Conservation (phyloP, 1,140 invertebrate species). For the Cheumatopsyche charites region DNA sequence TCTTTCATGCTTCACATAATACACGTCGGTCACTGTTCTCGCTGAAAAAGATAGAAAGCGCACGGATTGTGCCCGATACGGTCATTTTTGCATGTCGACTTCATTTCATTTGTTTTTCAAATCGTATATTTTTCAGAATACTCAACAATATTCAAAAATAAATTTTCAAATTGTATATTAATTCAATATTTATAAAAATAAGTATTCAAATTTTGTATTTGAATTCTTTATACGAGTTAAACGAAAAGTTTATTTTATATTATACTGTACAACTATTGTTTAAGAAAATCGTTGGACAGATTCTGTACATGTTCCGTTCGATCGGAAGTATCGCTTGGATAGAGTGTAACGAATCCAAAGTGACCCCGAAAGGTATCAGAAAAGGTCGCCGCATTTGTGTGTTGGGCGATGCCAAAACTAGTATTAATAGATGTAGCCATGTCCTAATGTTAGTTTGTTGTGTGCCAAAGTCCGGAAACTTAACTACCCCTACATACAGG, state of each 20-base stretch:
- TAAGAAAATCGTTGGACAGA: too few relatives aligned
- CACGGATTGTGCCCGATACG: not conserved
- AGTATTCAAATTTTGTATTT: too few relatives aligned
- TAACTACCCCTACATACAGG: conserved; percentile 36
- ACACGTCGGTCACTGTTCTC: conserved; percentile 37
- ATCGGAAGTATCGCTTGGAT: conserved; percentile 23
- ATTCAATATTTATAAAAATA: too few relatives aligned
- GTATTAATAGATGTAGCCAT: conserved; percentile 42
- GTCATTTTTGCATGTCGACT: too few relatives aligned
- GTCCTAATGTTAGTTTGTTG: conserved; percentile 43
- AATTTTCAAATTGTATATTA: too few relatives aligned
- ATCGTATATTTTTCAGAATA: too few relatives aligned
- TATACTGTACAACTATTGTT: too few relatives aligned
- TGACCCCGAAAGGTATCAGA: conserved; percentile 40
- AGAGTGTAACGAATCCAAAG: conserved; percentile 34
- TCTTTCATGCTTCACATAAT: conserved; percentile 43
- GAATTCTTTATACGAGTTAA: too few relatives aligned
- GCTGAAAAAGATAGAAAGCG: conserved; percentile 10
- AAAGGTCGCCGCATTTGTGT: conserved; percentile 40
- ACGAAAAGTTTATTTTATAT: too few relatives aligned
- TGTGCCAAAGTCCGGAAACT: conserved; percentile 41
- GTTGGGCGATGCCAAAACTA: conserved; percentile 41
- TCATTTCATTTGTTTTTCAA: too few relatives aligned
- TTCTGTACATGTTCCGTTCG: too few relatives aligned
- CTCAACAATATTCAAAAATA: too few relatives aligned